A percentile compares a stretch with the other conserved stretches of the same genome.
These are phyloP conservation scores for Macquaria ambigua DNA, from an alignment of 2,113 vertebrate species.

Conservation along the genomic window DNA sequence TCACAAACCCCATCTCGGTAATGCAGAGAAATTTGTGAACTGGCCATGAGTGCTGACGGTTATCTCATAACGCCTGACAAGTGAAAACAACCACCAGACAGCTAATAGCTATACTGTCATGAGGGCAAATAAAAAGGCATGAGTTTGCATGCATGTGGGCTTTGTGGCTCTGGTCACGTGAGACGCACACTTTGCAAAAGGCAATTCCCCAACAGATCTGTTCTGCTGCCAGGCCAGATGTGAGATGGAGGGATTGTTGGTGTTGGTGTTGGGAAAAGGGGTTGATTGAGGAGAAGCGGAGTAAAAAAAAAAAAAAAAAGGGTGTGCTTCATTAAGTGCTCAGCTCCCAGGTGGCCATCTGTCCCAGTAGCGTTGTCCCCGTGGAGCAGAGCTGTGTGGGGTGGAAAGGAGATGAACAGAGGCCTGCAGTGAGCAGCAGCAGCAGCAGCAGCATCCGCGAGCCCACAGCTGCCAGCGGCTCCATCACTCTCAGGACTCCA, in stretches of 20 bases:
- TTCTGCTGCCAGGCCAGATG: slow-evolving; percentile 67
- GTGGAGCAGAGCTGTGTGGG: slow-evolving; percentile 47
- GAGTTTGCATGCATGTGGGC: slow-evolving; percentile 62
- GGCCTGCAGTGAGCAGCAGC: slow-evolving; percentile 27
- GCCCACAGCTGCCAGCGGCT: slow-evolving; percentile 70
- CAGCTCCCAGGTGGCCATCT: slow-evolving; percentile 70
- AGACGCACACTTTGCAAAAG: slow-evolving; percentile 52
- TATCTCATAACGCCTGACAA: slow-evolving; percentile 66
- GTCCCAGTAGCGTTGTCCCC: slow-evolving; percentile 69
- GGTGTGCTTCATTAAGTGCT: slow-evolving; percentile 64
- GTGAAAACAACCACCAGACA: slow-evolving; percentile 70
- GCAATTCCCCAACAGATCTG: slow-evolving; percentile 46
- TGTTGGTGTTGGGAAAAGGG: slow-evolving; percentile 32
- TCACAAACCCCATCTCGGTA: slow-evolving; percentile 51
- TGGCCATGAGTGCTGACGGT: slow-evolving; percentile 75
- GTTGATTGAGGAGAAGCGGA: slow-evolving; percentile 35
- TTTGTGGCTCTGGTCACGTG: slow-evolving; percentile 63
- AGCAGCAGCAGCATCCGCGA: slow-evolving; percentile 8
- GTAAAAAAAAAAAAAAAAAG: slow-evolving; percentile 19
- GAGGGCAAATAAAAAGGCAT: slow-evolving; percentile 77
- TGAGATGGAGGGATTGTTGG: slow-evolving; percentile 37
- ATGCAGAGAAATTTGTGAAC: slow-evolving; percentile 61
- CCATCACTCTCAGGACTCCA: slow-evolving; percentile 84
- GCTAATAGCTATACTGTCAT: slow-evolving; percentile 75
- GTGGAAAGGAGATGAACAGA: slow-evolving; percentile 56